phyloP scores from a whole-genome alignment of 2,888 invertebrate genomes.

The Chrysolina haemoptera region DNA sequence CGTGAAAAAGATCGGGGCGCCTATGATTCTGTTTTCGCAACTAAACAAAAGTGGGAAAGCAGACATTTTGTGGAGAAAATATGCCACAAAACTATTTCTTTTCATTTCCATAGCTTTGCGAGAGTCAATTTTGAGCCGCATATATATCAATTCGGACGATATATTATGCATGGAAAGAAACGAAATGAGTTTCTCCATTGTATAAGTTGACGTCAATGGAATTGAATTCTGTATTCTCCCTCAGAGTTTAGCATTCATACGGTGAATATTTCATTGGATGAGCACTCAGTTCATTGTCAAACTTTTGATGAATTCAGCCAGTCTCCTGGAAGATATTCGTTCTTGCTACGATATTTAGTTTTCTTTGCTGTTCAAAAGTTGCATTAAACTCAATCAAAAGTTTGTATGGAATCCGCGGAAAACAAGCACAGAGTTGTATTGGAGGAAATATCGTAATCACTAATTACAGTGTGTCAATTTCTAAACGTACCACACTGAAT shows the following conservation, averaged over 20 bases:
- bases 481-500: too few species aligned
- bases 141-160: constrained; percentile 9
- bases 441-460: too few species aligned
- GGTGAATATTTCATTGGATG: constrained; percentile 9
- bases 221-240: constrained; percentile 12
- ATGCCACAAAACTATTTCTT: constrained; percentile 10
- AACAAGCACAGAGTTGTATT: too few species aligned
- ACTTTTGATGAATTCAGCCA: background rate
- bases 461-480: too few species aligned
- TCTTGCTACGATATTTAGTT: background rate
- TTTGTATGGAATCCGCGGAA: background rate
- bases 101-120: background rate
- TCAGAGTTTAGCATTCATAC: background rate
- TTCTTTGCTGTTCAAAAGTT: background rate
- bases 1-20: background rate
- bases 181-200: constrained; percentile 3
- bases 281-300: background rate
- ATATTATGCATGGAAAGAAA: constrained; percentile 12
- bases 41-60: background rate
- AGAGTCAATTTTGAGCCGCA: background rate
- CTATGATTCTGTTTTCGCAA: background rate
- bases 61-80: background rate
- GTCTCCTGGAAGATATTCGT: background rate
- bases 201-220: constrained; percentile 12
- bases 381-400: background rate